These are phyloP conservation scores for Pseudochaenichthys georgianus DNA, from an alignment of 2,797 vertebrate species.

Conservation along the genomic window DNA sequence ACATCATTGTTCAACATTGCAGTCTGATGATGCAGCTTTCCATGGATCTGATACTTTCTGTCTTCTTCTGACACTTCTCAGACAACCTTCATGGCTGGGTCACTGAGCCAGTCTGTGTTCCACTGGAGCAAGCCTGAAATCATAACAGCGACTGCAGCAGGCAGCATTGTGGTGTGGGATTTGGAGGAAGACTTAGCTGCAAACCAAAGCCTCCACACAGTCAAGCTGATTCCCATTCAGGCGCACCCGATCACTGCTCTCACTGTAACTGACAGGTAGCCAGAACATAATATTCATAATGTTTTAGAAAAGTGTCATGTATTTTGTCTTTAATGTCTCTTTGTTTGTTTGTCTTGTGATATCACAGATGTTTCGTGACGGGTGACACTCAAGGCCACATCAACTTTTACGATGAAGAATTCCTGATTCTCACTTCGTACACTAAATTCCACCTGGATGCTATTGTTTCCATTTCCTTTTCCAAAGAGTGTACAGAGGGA, in stretches of 20 bases:
- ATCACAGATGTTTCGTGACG: slow-evolving; percentile 88
- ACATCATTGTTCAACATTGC: slow-evolving; percentile 1
- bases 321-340: slow-evolving; percentile 18
- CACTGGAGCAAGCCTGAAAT: slow-evolving; percentile 81
- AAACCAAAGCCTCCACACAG: slow-evolving; percentile 33
- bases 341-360: slow-evolving; percentile 32
- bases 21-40: slow-evolving; percentile 8
- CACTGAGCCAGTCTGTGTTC: slow-evolving; percentile 88
- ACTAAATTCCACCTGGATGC: slow-evolving; percentile 82
- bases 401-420: slow-evolving; percentile 87
- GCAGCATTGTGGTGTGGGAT: slow-evolving; percentile 90
- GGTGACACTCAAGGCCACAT: slow-evolving; percentile 88
- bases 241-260: slow-evolving; percentile 88
- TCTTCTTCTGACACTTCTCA: slow-evolving; percentile 44
- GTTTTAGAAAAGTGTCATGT: slow-evolving; percentile 1
- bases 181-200: not conserved
- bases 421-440: slow-evolving; percentile 84
- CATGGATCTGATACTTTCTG: not conserved
- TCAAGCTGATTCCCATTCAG: slow-evolving; percentile 85
- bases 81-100: slow-evolving; percentile 80
- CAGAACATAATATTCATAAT: slow-evolving; percentile 3
- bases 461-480: slow-evolving; percentile 91
- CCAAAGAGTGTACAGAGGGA: slow-evolving; percentile 71
- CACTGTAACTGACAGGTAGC: slow-evolving; percentile 81
- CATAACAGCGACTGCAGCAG: slow-evolving; percentile 83